Evolutionary conservation across 2,113 vertebrate genomes (phyloP), one percentile per base, ranked within the genome.

Genomic region (Oxyruncus cristatus): DNA sequence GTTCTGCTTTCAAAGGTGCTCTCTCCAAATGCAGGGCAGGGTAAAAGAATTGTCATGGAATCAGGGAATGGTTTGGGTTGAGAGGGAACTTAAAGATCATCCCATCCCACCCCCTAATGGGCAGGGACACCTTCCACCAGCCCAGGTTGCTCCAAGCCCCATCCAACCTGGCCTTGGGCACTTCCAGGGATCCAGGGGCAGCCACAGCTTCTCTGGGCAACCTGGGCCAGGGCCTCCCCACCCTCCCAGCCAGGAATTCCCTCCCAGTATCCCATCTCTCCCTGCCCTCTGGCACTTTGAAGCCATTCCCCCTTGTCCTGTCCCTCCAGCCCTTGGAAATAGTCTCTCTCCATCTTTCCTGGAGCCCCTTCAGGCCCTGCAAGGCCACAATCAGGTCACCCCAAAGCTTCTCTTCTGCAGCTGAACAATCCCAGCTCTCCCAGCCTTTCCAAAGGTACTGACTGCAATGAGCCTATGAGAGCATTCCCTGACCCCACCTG

Each of bases 261-360:
- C 47, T 5, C 26, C 52, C 62, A 30, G 50, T 0, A 13, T 58
- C 44, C 32, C 24, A 75, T 1, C 49, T 5, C 12, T 1, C 7
- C 52, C 52, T 68, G 7, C 16, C 5, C 6, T 55, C 15, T 19
- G 32, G 1, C 49, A 44, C 6, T 35, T 2, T 3, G 8, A 23
- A 76, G 44, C 55, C 82, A 46, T 65, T 85, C 61, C 58, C 56
- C 47, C 33, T 32, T n/a, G 1, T 63, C 8, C 68, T 84, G 58
- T 3, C 68, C 39, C 58, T 73, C 0, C 39, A 63, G 0, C 8
- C 81, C 59, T 46, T 47, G 70, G 21, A 0, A 63, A 84, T 33
- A 27, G 58, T 46, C 58, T 53, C 63, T 68, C 50, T 80, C 62
- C 76, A 66, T 1, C 5, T 4, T 44, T 79, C 49, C 11, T 66